A percentile compares a stretch with the other conserved stretches of the same genome.
Evolutionary conservation across 2,113 vertebrate genomes (phyloP).

Genomic region (Lophura nycthemera): DNA sequence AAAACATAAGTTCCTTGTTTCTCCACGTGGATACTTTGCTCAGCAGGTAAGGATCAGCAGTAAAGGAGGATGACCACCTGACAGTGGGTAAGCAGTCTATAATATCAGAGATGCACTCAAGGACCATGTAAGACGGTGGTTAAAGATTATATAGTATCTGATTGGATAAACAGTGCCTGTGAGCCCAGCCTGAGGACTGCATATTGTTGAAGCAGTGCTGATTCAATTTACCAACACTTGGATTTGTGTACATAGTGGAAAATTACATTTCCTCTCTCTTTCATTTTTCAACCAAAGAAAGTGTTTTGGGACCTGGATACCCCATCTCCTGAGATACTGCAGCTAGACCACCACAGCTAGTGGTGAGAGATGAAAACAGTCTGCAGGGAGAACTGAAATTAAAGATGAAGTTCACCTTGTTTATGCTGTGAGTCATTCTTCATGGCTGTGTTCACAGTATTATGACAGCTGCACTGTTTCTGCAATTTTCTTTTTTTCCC

Average conservation of each 20-base stretch:
- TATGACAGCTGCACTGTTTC: constrained; percentile 48
- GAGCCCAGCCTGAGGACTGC: not conserved
- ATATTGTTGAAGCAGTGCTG: not conserved
- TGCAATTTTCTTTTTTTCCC: constrained; percentile 19
- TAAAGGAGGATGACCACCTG: not conserved
- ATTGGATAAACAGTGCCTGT: not conserved
- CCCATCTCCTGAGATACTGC: not conserved
- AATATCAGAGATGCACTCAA: not conserved
- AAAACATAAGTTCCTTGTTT: not conserved
- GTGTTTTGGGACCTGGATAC: not conserved
- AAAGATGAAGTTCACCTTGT: constrained; percentile 30
- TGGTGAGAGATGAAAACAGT: not conserved
- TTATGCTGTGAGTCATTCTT: constrained; percentile 37
- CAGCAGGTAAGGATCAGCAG: constrained; percentile 2
- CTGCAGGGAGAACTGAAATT: constrained; percentile 14
- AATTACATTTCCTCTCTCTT: not conserved
- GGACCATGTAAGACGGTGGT: accelerated
- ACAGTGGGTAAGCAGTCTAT: not conserved
- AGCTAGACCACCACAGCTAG: not conserved
- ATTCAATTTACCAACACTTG: not conserved
- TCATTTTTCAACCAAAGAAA: not conserved
- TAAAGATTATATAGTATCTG: not conserved
- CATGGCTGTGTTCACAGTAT: constrained; percentile 32
- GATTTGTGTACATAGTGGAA: not conserved
- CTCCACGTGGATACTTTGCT: not conserved